Percentiles rank a stretch among this genome's conserved stretches.
Evolutionary conservation across 2,888 invertebrate genomes (phyloP).

Genomic region (Chromoteleia sp.): DNA sequence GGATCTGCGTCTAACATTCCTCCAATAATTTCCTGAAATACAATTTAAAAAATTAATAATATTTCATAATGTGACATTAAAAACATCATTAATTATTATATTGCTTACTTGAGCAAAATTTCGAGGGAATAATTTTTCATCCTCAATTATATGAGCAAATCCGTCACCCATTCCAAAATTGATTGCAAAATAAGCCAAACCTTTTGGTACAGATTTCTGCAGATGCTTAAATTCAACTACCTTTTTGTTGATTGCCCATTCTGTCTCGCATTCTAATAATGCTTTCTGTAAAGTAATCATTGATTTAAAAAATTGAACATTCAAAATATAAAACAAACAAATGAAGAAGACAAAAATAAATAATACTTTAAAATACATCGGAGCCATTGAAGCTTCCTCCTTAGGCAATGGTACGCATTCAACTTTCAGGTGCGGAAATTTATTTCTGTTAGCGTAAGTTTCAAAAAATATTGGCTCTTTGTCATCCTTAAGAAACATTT

Average conservation of each 20-base stretch:
- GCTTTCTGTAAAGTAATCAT: constrained; percentile 89
- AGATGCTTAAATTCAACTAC: constrained; percentile 91
- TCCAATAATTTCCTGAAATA: constrained; percentile 94
- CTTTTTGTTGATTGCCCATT: constrained; percentile 98
- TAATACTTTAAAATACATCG: constrained; percentile 95
- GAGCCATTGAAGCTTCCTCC: constrained; percentile 94
- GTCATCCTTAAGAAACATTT: constrained; percentile 90
- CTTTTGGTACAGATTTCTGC: constrained; percentile 94
- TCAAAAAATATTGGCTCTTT: constrained; percentile 96
- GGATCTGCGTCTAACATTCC: constrained; percentile 97
- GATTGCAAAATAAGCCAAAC: constrained; percentile 97
- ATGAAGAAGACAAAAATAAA: background rate
- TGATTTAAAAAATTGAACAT: background rate
- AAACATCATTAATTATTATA: background rate
- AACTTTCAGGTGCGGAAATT: constrained; percentile 93
- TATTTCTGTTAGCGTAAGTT: constrained; percentile 90
- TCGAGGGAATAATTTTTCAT: constrained; percentile 92
- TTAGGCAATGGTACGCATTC: constrained; percentile 95
- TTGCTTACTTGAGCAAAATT: constrained; percentile 94
- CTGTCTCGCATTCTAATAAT: constrained; percentile 96
- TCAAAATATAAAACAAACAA: no score
- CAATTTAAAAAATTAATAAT: background rate
- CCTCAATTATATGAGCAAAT: constrained; percentile 98
- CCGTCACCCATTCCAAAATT: constrained; percentile 96
- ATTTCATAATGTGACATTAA: background rate